Evolutionary conservation across 2,888 invertebrate genomes (phyloP).

Genomic region (Trichopria drosophilae): DNA sequence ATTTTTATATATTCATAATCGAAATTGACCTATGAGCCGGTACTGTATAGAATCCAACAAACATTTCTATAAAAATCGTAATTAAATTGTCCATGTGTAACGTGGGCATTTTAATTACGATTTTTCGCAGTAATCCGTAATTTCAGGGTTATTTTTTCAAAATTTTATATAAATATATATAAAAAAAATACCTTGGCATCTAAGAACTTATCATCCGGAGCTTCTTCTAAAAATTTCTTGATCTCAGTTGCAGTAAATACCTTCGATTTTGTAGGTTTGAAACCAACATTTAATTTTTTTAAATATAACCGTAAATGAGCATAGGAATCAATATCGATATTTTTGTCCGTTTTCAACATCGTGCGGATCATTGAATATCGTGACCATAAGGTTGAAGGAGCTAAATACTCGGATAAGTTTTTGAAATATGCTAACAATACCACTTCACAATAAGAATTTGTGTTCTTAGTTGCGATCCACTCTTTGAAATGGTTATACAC

Average conservation of each 20-base stretch:
- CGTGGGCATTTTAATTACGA: too few relatives aligned
- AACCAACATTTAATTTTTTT: constrained; percentile 42
- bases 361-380: constrained; percentile 38
- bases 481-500: too few relatives aligned
- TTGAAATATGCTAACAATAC: constrained; percentile 32
- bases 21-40: too few relatives aligned
- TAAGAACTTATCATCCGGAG: constrained; percentile 38
- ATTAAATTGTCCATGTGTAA: too few relatives aligned
- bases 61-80: too few relatives aligned
- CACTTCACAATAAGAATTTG: too few relatives aligned
- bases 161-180: too few relatives aligned
- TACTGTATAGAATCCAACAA: too few relatives aligned
- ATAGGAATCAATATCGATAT: constrained; percentile 33
- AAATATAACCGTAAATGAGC: constrained; percentile 35
- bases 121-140: too few relatives aligned
- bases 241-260: constrained; percentile 40
- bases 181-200: constrained; percentile 37
- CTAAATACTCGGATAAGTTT: constrained; percentile 32
- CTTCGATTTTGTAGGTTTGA: constrained; percentile 42
- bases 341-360: constrained; percentile 27
- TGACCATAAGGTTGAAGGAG: constrained; percentile 39
- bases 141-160: too few relatives aligned
- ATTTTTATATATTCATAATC: too few relatives aligned
- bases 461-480: too few relatives aligned
- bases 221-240: constrained; percentile 37